These are phyloP conservation scores for Arrhamphus sclerolepis DNA, from an alignment of 2,797 vertebrate genomes.

Conservation along the genomic window DNA sequence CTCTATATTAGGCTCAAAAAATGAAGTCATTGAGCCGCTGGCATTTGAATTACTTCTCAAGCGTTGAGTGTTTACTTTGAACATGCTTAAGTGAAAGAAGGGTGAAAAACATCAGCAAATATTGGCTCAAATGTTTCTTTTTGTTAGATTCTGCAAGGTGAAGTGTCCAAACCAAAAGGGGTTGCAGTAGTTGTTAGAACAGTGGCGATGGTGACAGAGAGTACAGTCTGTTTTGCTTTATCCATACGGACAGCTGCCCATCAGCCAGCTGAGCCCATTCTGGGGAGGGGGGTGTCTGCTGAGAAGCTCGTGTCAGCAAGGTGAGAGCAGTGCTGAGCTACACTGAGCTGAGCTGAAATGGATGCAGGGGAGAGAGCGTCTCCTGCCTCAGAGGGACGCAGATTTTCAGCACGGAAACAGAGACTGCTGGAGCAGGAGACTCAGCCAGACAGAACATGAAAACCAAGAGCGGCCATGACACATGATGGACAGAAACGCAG, in stretches of 20 bases:
- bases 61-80: constrained; percentile 9
- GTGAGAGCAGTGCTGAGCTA: constrained; percentile 61
- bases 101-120: neutral
- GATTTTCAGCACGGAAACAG: constrained; percentile 68
- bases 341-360: constrained; percentile 63
- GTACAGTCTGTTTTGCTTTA: constrained; percentile 64
- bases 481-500: constrained; percentile 78
- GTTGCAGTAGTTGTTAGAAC: constrained; percentile 49
- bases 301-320: constrained; percentile 71
- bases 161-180: constrained; percentile 33
- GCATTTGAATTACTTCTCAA: constrained; percentile 11
- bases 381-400: constrained; percentile 79
- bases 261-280: constrained; percentile 76
- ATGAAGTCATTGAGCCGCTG: constrained; percentile 42
- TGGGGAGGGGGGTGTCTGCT: constrained; percentile 53
- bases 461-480: constrained; percentile 79
- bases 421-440: constrained; percentile 80
- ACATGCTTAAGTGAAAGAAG: constrained; percentile 1
- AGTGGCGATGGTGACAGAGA: constrained; percentile 50
- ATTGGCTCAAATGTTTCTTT: constrained; percentile 5
- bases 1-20: constrained; percentile 24
- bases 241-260: constrained; percentile 75
- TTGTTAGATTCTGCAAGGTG: constrained; percentile 17
- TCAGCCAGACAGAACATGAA: constrained; percentile 82
- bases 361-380: constrained; percentile 59